Conservation (phyloP, 2,888 invertebrate genomes). For the Acanthosepion pharaonis region DNA sequence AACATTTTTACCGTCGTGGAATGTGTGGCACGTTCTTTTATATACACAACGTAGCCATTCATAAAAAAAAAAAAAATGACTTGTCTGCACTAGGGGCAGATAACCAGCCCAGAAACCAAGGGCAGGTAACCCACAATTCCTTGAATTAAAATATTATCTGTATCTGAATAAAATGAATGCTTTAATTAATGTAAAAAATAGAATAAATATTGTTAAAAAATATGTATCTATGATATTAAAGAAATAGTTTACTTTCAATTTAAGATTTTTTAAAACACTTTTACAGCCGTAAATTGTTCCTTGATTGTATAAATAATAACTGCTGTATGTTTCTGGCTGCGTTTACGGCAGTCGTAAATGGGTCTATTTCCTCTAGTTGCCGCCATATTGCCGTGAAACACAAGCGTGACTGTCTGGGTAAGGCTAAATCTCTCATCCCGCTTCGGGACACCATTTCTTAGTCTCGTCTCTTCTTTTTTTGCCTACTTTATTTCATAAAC, state of each 20-base stretch:
- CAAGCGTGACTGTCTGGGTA: conserved; percentile 47
- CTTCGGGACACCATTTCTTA: conserved; percentile 33
- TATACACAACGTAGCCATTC: conserved; percentile 11
- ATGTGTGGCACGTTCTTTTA: too few relatives aligned
- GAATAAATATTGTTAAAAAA: background rate
- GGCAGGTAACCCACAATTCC: background rate
- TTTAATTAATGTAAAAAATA: background rate
- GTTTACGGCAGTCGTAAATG: conserved; percentile 44
- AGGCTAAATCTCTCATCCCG: conserved; percentile 21
- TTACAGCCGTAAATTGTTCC: background rate
- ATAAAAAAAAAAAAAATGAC: conserved; percentile 33
- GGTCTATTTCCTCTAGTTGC: conserved; percentile 44
- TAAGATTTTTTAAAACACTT: background rate
- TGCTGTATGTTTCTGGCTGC: background rate
- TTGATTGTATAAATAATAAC: background rate
- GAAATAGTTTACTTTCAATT: background rate
- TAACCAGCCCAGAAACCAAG: background rate
- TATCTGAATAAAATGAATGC: background rate
- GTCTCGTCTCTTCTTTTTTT: background rate
- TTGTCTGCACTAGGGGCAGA: background rate
- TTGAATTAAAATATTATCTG: background rate
- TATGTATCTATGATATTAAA: background rate
- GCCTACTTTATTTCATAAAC: background rate
- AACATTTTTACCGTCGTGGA: too few relatives aligned
- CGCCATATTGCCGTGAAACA: conserved; percentile 47